Percentiles rank a stretch among this genome's conserved stretches.
Conservation (phyloP, 2,888 invertebrate genomes). For the Eilema depressum region DNA sequence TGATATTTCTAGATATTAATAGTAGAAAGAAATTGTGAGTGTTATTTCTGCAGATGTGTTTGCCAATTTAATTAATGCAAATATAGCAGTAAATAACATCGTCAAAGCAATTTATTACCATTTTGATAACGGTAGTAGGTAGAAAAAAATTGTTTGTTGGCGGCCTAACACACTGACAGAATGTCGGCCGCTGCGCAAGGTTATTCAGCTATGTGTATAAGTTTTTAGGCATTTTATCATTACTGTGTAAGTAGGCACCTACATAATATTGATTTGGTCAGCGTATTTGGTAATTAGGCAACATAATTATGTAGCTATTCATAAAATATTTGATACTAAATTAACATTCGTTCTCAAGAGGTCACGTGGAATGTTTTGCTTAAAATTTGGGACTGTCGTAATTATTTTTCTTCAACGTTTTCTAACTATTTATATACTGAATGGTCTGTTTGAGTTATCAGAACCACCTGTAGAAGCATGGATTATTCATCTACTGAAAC, state of each 20-base stretch:
- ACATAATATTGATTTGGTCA: conserved; percentile 14
- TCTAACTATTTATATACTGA: not conserved
- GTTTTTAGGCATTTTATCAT: conserved; percentile 35
- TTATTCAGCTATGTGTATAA: conserved; percentile 30
- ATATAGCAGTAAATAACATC: conserved; percentile 60
- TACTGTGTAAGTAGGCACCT: conserved; percentile 25
- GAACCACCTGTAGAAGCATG: no score
- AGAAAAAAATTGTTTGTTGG: conserved; percentile 56
- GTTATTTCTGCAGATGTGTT: conserved; percentile 26
- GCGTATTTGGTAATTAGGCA: conserved; percentile 8
- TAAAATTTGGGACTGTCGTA: not conserved
- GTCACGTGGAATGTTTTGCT: not conserved
- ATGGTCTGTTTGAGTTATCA: no score
- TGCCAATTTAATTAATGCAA: conserved; percentile 54
- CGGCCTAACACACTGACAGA: conserved; percentile 48
- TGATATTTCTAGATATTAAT: not conserved
- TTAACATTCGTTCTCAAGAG: not conserved
- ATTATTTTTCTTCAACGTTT: not conserved
- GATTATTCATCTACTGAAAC: not conserved
- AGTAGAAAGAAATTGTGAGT: conserved; percentile 3
- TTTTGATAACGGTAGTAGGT: conserved; percentile 59
- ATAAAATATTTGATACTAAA: not conserved
- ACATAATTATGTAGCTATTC: not conserved
- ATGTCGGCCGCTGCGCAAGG: conserved; percentile 50
- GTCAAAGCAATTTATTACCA: conserved; percentile 56